phyloP scores from a whole-genome alignment of 2,113 vertebrate genomes.

The Sapajus apella region DNA sequence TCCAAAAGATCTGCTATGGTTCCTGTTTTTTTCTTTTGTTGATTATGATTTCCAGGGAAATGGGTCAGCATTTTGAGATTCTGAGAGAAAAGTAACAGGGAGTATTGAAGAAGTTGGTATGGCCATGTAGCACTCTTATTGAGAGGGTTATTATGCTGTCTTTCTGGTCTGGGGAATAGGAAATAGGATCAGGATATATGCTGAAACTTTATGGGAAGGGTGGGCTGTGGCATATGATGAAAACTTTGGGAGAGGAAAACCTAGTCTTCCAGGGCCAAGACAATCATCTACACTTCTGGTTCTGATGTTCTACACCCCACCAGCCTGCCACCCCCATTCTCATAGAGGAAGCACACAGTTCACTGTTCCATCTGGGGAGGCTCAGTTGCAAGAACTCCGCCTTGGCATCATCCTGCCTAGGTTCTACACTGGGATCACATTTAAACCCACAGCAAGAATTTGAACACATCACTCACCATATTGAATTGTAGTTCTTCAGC shows the following conservation, averaged over 20 bases:
- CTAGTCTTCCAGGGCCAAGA: neutral
- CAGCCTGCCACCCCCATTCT: neutral
- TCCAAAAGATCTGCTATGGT: neutral
- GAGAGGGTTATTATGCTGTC: fast-evolving
- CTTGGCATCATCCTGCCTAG: neutral
- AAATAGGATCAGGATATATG: neutral
- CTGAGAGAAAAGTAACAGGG: neutral
- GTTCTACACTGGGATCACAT: neutral
- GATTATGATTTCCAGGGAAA: neutral
- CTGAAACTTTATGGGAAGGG: neutral
- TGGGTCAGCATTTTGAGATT: neutral
- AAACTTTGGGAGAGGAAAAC: neutral
- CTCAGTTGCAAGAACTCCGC: neutral
- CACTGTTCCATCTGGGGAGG: no score
- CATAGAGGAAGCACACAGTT: neutral
- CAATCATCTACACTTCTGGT: neutral
- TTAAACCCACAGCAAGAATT: neutral
- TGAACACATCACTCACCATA: neutral
- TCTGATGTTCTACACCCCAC: neutral
- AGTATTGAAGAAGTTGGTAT: neutral
- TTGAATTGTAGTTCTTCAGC: neutral
- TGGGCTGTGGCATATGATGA: neutral
- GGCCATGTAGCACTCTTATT: fast-evolving
- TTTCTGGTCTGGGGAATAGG: neutral
- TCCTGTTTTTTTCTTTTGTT: neutral